Evolutionary conservation across 2,113 vertebrate genomes (phyloP), one percentile per base, ranked within the genome.

Genomic region (Zeus faber): DNA sequence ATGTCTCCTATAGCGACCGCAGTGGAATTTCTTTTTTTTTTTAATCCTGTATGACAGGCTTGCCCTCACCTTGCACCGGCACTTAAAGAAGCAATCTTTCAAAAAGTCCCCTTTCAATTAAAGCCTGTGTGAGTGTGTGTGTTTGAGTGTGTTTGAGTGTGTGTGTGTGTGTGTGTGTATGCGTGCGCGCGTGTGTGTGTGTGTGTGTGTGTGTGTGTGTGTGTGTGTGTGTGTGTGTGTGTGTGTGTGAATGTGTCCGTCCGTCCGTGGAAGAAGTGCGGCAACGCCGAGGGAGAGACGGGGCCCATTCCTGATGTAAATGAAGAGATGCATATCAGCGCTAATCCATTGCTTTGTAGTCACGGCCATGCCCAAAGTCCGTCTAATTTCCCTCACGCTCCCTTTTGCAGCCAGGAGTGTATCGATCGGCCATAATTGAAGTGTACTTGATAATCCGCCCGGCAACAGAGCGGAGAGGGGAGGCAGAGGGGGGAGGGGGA

Each of bases 271-370:
- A 78, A 81, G 72, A n/a, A 82, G 80, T 75, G 80, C 74, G 49
- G 68, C 65, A n/a, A 61, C 65, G 86, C 74, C 77, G 80, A 78
- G 84, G 17, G 16, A 44, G 83, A 76, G 83, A 78, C 83, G 67
- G 80, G 77, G 84, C 81, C 86, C 82, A 78, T 89, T 89, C 85
- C 70, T 83, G 81, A 89, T 90, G 85, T 91, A 91, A 90, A 91
- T 90, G 84, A 89, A 90, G 87, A 91, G 88, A 91, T 90, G 88
- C 89, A 89, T 91, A 90, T 90, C 88, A 82, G 77, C 80, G 84
- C 88, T 90, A 91, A 91, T 90, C 88, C 88, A 87, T 89, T 89
- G 88, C 88, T 91, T 90, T 89, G 89, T 88, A 91, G 89, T 91
- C 88, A 89, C 82, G 74, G 84, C 88, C 87, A 89, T 87, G 82